Evolutionary conservation across 1,140 invertebrate genomes (phyloP), one percentile per base, ranked within the genome.

Genomic region (Drosophila triauraria): DNA sequence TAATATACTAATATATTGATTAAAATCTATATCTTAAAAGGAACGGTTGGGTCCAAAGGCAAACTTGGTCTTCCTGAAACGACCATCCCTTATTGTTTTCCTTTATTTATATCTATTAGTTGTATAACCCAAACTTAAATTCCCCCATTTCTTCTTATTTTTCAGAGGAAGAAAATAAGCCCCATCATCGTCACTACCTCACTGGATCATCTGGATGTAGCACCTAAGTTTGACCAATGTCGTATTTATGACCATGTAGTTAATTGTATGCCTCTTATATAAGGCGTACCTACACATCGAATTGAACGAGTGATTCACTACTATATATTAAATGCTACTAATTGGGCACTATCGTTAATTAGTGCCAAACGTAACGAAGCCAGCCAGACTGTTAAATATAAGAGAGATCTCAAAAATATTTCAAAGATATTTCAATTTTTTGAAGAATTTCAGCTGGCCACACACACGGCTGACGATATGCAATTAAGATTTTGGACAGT

Each of bases 381-480:
- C 68, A 69, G 56, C 68, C 69, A 54, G 69, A 74, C 69, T 75
- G 57, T 75, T 74, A 62, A 74, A 75, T 74, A 53, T 62, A 75
- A 74, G 69, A 50, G 61, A 43, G 10, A 32, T 46, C 47, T 27
- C 32, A 27, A 15, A 59, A 50, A 60, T 60, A 38, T 40, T 59
- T 51, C 17, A 60, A 35, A 12, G 23, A 42, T 0, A 30, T 68
- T 68, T 30, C 23, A 8, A 68, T 53, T 53, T 27, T 25, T 27
- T 30, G 17, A 30, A 27, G 27, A 40, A 44, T 35, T 68, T 7
- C 38, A 35, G 67, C 53, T 72, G 67, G 30, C 20, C 35, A 53
- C 63, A 70, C 62, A 67, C 58, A 43, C 62, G 30, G 20, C 35
- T n/a, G 62, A 10, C 4, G 23, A 47, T 59, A 71, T 27, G 70